These are phyloP conservation scores for Meganola albula DNA, from an alignment of 2,888 invertebrate genomes.

Conservation along the genomic window DNA sequence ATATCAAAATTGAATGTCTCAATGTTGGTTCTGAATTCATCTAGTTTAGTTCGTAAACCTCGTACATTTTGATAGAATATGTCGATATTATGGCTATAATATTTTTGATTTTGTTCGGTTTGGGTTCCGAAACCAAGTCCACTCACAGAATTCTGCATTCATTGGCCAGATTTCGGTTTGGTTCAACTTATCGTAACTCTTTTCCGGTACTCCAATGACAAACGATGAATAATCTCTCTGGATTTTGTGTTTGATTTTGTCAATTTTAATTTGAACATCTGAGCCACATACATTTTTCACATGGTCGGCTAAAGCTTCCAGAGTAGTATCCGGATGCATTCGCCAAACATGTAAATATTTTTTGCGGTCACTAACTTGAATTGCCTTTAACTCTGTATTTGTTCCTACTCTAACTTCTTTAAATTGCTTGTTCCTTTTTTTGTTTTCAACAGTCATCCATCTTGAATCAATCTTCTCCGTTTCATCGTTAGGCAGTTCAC, in stretches of 20 bases:
- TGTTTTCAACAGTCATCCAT: conserved; percentile 2
- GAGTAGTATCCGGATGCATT: conserved; percentile 1
- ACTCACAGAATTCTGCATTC: not conserved
- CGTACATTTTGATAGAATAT: conserved; percentile 4
- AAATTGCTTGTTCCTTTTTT: conserved; percentile 3
- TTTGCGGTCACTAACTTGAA: conserved; percentile 4
- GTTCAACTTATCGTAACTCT: not conserved
- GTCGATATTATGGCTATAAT: conserved; percentile 1
- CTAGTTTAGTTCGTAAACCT: conserved; percentile 5
- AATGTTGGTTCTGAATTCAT: conserved; percentile 1
- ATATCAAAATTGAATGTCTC: not conserved
- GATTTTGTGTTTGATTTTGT: conserved; percentile 1
- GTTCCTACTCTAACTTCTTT: not conserved
- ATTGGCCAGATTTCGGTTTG: not conserved
- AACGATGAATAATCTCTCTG: conserved; percentile 1
- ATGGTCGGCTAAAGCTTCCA: not conserved
- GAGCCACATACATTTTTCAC: conserved; percentile 2
- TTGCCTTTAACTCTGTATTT: conserved; percentile 1
- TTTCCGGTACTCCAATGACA: conserved; percentile 1
- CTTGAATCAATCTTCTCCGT: not conserved
- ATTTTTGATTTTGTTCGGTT: conserved; percentile 1
- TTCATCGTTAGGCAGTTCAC: conserved; percentile 1
- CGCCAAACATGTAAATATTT: conserved; percentile 5
- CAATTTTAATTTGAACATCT: conserved; percentile 1
- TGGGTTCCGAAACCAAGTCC: conserved; percentile 3